Percentiles rank a stretch among this genome's conserved stretches.
Evolutionary conservation across 2,113 vertebrate species (phyloP).

Genomic region (Paraplagusia blochii): DNA sequence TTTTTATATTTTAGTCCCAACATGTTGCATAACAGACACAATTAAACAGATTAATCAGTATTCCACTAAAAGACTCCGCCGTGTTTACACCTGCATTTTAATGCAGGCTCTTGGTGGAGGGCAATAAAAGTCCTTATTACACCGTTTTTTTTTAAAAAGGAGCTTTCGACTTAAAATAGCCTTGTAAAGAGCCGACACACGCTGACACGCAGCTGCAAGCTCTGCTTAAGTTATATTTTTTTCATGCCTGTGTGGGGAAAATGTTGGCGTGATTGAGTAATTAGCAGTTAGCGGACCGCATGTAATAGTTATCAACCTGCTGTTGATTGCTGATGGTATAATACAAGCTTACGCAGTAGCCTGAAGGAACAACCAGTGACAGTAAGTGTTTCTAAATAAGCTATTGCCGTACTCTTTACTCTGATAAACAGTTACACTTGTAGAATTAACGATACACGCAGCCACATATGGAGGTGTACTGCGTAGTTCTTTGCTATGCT

Average conservation of each 20-base stretch:
- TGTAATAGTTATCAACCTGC: neutral
- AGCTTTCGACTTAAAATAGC: conserved; percentile 17
- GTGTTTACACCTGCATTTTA: neutral
- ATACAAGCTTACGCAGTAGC: conserved; percentile 4
- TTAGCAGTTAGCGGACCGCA: neutral
- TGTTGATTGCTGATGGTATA: conserved; percentile 1
- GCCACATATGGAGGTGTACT: too few species aligned
- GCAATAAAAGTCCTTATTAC: conserved; percentile 10
- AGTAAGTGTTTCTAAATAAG: neutral
- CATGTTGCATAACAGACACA: neutral
- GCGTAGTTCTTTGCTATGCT: too few species aligned
- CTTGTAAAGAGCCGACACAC: neutral
- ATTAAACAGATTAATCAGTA: neutral
- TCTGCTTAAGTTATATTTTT: neutral
- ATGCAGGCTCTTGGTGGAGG: conserved; percentile 9
- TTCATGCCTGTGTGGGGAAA: neutral
- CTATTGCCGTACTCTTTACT: neutral
- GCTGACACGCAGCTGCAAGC: neutral
- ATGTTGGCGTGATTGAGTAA: neutral
- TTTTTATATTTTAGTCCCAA: too few species aligned
- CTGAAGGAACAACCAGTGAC: conserved; percentile 2
- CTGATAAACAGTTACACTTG: too few species aligned
- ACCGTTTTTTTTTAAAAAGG: conserved; percentile 11
- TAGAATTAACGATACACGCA: too few species aligned
- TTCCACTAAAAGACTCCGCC: neutral